Evolutionary conservation across 2,113 vertebrate genomes (phyloP).

Genomic region (Dissostichus mawsoni): DNA sequence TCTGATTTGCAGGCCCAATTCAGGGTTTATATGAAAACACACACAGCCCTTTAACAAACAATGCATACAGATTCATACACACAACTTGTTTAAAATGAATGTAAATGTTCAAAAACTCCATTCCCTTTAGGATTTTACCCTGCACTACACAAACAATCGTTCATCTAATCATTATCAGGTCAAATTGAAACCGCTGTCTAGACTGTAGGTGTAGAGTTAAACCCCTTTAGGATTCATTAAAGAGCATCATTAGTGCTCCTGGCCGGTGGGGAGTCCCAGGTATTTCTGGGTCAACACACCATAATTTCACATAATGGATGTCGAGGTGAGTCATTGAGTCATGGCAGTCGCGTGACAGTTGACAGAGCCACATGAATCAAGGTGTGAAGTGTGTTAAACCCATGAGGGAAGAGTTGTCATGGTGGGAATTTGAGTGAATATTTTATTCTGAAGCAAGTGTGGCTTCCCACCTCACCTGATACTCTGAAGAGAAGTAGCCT

Average conservation of each 20-base stretch:
- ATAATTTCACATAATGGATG: constrained; percentile 27
- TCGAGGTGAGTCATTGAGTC: constrained; percentile 35
- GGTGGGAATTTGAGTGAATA: no score
- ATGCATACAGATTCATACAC: background rate
- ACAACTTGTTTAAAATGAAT: background rate
- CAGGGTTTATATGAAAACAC: background rate
- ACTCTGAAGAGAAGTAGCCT: background rate
- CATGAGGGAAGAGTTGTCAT: background rate
- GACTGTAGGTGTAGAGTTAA: constrained; percentile 40
- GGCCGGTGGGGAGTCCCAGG: constrained; percentile 61
- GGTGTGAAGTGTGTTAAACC: constrained; percentile 7
- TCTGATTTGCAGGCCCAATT: background rate
- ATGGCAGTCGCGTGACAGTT: constrained; percentile 35
- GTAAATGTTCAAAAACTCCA: no score
- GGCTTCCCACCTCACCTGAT: background rate
- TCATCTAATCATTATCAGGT: background rate
- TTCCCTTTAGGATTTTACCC: background rate
- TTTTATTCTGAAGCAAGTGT: background rate
- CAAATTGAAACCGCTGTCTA: constrained; percentile 54
- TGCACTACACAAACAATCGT: background rate
- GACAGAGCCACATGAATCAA: constrained; percentile 11
- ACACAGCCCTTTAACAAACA: background rate
- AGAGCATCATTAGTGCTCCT: background rate
- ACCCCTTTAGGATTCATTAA: background rate
- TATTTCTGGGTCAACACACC: constrained; percentile 44